phyloP scores from a whole-genome alignment of 2,888 invertebrate genomes.

The Apamea crenata region DNA sequence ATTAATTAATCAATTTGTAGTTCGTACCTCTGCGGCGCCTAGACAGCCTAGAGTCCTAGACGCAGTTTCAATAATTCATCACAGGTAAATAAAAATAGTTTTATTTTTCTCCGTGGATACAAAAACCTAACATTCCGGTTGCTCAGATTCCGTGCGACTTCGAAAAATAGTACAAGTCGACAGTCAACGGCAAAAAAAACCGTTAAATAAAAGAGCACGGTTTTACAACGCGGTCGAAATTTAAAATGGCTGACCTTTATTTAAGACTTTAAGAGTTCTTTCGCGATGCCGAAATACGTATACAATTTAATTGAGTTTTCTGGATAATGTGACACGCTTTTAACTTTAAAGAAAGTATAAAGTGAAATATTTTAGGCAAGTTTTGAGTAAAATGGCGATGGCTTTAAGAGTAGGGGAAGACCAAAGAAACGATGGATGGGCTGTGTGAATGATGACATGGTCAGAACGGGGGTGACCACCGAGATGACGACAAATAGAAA shows the following conservation, averaged over 20 bases:
- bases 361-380: neutral
- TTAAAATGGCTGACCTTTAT: slow-evolving; percentile 59
- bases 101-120: slow-evolving; percentile 1
- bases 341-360: neutral
- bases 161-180: slow-evolving; percentile 37
- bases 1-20: slow-evolving; percentile 33
- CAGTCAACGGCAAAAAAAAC: slow-evolving; percentile 44
- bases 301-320: slow-evolving; percentile 28
- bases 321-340: neutral
- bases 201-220: slow-evolving; percentile 47
- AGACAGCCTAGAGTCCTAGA: slow-evolving; percentile 29
- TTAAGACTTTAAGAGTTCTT: slow-evolving; percentile 35
- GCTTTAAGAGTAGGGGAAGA: too few relatives aligned
- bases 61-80: slow-evolving; percentile 38
- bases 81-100: neutral
- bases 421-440: neutral
- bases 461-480: neutral
- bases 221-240: slow-evolving; percentile 37
- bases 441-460: neutral
- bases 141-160: slow-evolving; percentile 26
- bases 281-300: slow-evolving; percentile 5
- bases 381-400: neutral
- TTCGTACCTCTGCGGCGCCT: slow-evolving; percentile 4
- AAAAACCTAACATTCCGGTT: slow-evolving; percentile 37
- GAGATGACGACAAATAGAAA: neutral